A percentile compares a stretch with the other conserved stretches of the same genome.
These are phyloP conservation scores for Holothuria glaberrima DNA, from an alignment of 35 echinoderm and acorn worm species.

Conservation along the genomic window DNA sequence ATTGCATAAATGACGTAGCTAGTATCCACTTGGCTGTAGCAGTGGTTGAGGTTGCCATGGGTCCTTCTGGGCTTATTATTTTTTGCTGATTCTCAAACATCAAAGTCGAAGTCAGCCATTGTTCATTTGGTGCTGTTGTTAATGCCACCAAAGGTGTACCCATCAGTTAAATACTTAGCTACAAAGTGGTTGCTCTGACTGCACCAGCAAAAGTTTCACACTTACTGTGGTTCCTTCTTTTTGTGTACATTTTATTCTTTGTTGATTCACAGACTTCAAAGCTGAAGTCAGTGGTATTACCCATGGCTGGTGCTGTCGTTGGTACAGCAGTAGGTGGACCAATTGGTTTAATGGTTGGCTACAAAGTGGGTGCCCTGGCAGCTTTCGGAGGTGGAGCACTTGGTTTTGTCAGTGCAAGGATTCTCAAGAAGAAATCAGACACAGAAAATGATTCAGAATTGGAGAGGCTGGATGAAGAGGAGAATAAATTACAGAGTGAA, in stretches of 20 bases:
- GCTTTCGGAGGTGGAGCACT: slow-evolving; percentile 73
- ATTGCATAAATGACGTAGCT: no score
- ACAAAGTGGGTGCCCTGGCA: slow-evolving; percentile 73
- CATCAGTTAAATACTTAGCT: no score
- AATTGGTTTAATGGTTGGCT: slow-evolving; percentile 70
- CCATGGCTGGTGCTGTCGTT: slow-evolving; percentile 77
- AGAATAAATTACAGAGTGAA: no score
- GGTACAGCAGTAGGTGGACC: slow-evolving; percentile 79
- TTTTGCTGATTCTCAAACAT: no score
- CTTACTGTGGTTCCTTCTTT: background rate
- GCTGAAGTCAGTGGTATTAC: slow-evolving; percentile 68
- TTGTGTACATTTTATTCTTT: background rate
- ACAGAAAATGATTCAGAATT: slow-evolving; percentile 38
- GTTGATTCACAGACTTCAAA: slow-evolving; percentile 52
- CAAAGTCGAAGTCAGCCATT: no score
- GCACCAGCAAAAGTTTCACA: background rate
- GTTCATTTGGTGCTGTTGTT: no score
- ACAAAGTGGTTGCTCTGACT: background rate
- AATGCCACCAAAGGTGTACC: no score
- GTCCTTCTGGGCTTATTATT: background rate
- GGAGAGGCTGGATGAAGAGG: slow-evolving; percentile 5
- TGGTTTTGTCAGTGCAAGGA: slow-evolving; percentile 64
- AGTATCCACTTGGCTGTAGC: no score
- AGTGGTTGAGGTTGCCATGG: background rate
- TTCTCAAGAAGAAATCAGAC: slow-evolving; percentile 72